Conservation (phyloP, 1,140 invertebrate species). For the Monomorium pharaonis region DNA sequence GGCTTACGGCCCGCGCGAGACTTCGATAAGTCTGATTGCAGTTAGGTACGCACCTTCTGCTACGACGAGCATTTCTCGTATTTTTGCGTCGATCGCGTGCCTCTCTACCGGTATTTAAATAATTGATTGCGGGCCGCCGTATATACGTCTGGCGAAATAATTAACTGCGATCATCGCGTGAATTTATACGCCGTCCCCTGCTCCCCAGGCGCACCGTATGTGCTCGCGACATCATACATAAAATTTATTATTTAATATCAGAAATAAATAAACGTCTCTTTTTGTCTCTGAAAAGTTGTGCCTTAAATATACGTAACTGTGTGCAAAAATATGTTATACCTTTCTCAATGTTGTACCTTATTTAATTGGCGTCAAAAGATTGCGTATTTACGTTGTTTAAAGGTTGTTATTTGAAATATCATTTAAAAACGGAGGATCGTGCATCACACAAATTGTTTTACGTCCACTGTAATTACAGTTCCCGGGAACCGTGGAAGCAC, state of each 20-base stretch:
- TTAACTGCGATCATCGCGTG: not conserved
- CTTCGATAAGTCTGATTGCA: constrained; percentile 30
- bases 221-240: not conserved
- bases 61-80: not conserved
- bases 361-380: not conserved
- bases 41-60: not conserved
- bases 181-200: not conserved
- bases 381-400: not conserved
- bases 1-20: not conserved
- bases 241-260: not conserved
- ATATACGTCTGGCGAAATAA: not conserved
- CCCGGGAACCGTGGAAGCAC: not conserved
- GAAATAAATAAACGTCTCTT: not conserved
- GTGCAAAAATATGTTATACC: not conserved
- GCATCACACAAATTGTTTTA: not conserved
- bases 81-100: not conserved
- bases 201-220: not conserved
- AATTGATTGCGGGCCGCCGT: not conserved
- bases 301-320: not conserved
- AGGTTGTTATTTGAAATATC: not conserved
- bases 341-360: not conserved
- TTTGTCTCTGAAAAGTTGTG: not conserved
- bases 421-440: not conserved
- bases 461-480: not conserved
- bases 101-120: constrained; percentile 12